Conservation (phyloP, 2,888 invertebrate genomes). For the Philopedon plagiatum region DNA sequence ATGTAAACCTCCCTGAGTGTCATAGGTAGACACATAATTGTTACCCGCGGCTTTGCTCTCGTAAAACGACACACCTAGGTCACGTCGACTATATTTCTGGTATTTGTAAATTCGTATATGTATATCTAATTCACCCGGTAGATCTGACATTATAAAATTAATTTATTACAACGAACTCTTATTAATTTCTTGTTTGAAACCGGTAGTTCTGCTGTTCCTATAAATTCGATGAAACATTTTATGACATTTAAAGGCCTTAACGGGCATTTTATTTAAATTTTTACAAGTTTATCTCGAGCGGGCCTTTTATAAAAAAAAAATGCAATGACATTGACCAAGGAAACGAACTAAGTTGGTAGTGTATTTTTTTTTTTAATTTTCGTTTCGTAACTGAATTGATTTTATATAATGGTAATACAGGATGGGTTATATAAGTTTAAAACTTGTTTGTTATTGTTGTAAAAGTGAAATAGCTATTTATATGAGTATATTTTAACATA, state of each 20-base stretch:
- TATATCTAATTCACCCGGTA: constrained; percentile 5
- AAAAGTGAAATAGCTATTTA: too few species aligned
- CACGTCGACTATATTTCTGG: too few species aligned
- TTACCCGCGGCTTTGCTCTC: too few species aligned
- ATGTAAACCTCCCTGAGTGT: too few species aligned
- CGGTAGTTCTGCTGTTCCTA: constrained; percentile 22
- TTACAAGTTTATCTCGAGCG: background rate
- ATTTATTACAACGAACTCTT: constrained; percentile 20
- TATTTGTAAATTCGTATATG: too few species aligned
- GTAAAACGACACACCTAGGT: too few species aligned
- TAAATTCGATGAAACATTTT: constrained; percentile 23
- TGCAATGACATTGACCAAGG: constrained; percentile 17
- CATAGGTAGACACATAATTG: too few species aligned
- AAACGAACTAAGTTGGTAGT: background rate
- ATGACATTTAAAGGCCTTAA: constrained; percentile 6
- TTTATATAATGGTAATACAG: background rate
- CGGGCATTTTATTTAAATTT: constrained; percentile 22
- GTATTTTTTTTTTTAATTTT: background rate
- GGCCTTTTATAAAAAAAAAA: background rate
- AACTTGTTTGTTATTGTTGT: too few species aligned
- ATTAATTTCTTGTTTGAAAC: constrained; percentile 23
- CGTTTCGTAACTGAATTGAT: background rate
- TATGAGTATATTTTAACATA: too few species aligned
- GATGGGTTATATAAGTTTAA: too few species aligned
- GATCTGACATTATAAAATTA: background rate